Evolutionary conservation across 2,113 vertebrate species (phyloP).

Genomic region (Microtus ochrogaster): DNA sequence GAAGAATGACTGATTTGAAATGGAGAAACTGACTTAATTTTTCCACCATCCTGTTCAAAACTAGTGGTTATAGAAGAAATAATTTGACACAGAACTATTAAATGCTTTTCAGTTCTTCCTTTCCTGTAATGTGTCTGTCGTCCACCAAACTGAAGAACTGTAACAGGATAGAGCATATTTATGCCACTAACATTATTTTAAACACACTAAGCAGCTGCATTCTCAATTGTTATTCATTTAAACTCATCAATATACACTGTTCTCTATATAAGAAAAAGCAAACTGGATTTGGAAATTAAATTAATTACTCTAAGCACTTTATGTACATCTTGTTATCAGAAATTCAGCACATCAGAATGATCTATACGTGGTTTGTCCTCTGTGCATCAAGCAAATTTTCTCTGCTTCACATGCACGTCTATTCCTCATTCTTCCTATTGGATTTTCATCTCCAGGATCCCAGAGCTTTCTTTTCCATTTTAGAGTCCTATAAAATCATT

Average conservation of each 20-base stretch:
- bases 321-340: neutral
- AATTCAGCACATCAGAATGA: neutral
- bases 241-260: neutral
- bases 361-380: neutral
- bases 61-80: neutral
- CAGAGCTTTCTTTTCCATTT: neutral
- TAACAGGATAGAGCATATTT: neutral
- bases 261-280: neutral
- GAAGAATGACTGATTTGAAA: neutral
- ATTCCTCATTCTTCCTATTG: fast-evolving
- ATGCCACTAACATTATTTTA: neutral
- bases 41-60: neutral
- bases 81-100: neutral
- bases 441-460: neutral
- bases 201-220: neutral
- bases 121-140: neutral
- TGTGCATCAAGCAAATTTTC: neutral
- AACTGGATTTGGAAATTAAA: neutral
- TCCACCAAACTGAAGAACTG: neutral
- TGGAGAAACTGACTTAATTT: neutral
- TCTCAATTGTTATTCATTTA: slow-evolving; percentile 21
- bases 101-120: neutral
- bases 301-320: neutral
- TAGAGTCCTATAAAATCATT: neutral
- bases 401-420: neutral